These are phyloP conservation scores for Drosophila atripex DNA, from an alignment of 2,888 invertebrate species.

Conservation along the genomic window DNA sequence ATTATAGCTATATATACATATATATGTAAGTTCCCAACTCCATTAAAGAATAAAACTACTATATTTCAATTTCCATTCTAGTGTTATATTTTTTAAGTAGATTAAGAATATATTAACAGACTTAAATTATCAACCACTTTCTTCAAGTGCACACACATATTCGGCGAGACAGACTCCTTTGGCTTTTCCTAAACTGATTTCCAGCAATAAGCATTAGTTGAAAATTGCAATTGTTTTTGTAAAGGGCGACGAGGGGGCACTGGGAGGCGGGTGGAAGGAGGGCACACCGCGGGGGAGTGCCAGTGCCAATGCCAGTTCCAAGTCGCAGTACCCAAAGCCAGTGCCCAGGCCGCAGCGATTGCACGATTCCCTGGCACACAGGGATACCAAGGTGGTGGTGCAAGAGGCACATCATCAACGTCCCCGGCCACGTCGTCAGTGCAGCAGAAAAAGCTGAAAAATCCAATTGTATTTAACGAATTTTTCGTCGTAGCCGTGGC, in stretches of 20 bases:
- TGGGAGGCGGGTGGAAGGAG: conserved; percentile 28
- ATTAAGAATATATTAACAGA: not conserved
- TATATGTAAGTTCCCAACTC: too few species aligned
- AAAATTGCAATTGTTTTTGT: conserved; percentile 81
- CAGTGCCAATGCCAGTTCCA: conserved; percentile 33
- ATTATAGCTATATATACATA: too few species aligned
- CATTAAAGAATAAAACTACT: too few species aligned
- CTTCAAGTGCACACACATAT: conserved; percentile 38
- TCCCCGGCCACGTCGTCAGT: conserved; percentile 64
- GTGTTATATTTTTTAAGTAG: not conserved
- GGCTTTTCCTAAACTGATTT: conserved; percentile 81
- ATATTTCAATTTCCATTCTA: too few species aligned
- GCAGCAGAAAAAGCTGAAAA: conserved; percentile 65
- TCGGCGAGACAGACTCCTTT: conserved; percentile 58
- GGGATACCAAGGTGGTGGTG: conserved; percentile 62
- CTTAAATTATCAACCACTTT: not conserved
- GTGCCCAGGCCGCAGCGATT: conserved; percentile 56
- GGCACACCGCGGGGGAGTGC: conserved; percentile 75
- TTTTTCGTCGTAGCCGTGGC: conserved; percentile 62
- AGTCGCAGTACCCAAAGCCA: conserved; percentile 26
- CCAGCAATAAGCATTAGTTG: conserved; percentile 83
- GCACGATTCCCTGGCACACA: conserved; percentile 61
- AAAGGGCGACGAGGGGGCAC: conserved; percentile 19
- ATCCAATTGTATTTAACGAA: conserved; percentile 81
- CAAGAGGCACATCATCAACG: conserved; percentile 69